These are phyloP conservation scores for Balanococcus diminutus DNA, from an alignment of 2,888 invertebrate genomes.

Conservation along the genomic window DNA sequence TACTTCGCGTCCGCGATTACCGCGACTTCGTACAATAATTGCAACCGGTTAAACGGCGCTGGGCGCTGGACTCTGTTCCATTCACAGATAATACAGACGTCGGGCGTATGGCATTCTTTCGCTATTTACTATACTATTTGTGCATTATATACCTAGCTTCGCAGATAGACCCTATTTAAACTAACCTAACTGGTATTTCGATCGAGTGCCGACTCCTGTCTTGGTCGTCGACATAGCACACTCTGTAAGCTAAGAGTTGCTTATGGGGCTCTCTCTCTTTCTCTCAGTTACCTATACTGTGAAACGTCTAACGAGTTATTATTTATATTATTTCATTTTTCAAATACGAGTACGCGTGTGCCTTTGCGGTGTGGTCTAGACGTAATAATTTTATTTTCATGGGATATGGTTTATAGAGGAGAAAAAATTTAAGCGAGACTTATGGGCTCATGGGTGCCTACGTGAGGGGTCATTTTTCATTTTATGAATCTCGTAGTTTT, in stretches of 20 bases:
- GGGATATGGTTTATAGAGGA: too few relatives aligned
- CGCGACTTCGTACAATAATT: not conserved
- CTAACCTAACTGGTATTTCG: conserved; percentile 44
- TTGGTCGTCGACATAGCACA: too few relatives aligned
- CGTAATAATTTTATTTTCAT: conserved; percentile 53
- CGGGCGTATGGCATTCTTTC: conserved; percentile 20
- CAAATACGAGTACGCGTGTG: conserved; percentile 14
- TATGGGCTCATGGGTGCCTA: too few relatives aligned
- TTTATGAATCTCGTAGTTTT: too few relatives aligned
- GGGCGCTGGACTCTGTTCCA: not conserved
- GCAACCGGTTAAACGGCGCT: conserved; percentile 34
- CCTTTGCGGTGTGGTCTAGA: conserved; percentile 53
- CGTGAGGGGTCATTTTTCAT: too few relatives aligned
- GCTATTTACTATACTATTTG: not conserved
- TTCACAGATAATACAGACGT: conserved; percentile 30
- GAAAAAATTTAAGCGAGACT: too few relatives aligned
- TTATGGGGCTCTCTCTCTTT: conserved; percentile 11
- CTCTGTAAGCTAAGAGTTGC: not conserved
- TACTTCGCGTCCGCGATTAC: not conserved
- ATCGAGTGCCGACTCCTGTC: too few relatives aligned
- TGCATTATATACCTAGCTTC: not conserved
- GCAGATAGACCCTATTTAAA: too few relatives aligned
- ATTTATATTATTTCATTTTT: conserved; percentile 53
- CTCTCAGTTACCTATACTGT: too few relatives aligned
- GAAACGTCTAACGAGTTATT: conserved; percentile 51